Evolutionary conservation across 2,797 vertebrate genomes (phyloP).

Genomic region (Novumbra hubbsi): DNA sequence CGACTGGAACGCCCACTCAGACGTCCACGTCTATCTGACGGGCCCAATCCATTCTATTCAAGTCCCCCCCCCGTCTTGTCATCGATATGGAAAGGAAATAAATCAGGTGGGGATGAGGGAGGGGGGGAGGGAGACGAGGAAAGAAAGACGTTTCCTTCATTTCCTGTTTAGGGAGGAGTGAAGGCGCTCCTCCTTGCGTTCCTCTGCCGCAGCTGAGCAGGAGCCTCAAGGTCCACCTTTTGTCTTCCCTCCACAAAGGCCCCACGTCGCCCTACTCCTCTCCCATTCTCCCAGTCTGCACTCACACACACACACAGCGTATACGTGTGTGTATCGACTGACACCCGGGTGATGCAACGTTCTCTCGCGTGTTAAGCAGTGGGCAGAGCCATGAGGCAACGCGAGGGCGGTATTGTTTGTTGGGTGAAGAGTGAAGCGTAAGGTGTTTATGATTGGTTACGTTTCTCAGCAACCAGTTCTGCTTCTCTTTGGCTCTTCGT

Average conservation of each 20-base stretch:
- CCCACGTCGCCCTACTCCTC: slow-evolving; percentile 32
- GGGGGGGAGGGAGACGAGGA: slow-evolving; percentile 16
- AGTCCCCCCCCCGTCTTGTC: too few relatives aligned
- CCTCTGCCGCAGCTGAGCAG: slow-evolving; percentile 23
- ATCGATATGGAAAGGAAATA: slow-evolving; percentile 10
- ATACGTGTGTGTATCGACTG: neutral
- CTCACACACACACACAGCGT: neutral
- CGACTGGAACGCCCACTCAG: neutral
- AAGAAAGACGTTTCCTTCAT: neutral
- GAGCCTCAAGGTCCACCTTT: slow-evolving; percentile 50
- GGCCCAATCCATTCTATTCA: too few relatives aligned
- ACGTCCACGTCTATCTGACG: too few relatives aligned
- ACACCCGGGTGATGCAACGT: neutral
- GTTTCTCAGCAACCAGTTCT: neutral
- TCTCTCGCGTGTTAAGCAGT: neutral
- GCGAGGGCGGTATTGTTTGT: slow-evolving; percentile 2
- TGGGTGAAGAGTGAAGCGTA: neutral
- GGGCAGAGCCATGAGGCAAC: neutral
- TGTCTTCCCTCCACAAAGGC: slow-evolving; percentile 50
- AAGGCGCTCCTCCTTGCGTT: slow-evolving; percentile 29
- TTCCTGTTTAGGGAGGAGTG: slow-evolving; percentile 1
- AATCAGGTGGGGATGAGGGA: slow-evolving; percentile 15
- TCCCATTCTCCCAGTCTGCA: neutral
- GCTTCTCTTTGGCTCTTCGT: neutral
- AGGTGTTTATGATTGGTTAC: neutral